A percentile compares a stretch with the other conserved stretches of the same genome.
phyloP scores from a whole-genome alignment of 2,888 invertebrate genomes.

The Onthophagus sagittarius region DNA sequence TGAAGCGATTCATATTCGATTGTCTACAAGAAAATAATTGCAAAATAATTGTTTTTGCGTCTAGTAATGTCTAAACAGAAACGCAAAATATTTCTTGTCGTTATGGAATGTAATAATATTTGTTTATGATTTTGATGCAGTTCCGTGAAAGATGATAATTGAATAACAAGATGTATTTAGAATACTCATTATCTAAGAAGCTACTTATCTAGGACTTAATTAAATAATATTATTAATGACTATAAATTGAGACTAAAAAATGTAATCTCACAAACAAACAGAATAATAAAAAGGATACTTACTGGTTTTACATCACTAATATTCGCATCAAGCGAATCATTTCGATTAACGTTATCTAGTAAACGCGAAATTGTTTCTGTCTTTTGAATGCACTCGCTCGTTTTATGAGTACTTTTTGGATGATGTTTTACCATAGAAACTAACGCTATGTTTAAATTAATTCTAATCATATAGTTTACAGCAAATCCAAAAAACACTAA shows the following conservation, averaged over 20 bases:
- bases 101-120: not conserved
- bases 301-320: not conserved
- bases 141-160: not conserved
- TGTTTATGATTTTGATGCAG: not conserved
- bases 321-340: not conserved
- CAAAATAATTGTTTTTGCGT: too few species aligned
- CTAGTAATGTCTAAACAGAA: not conserved
- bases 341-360: not conserved
- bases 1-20: too few species aligned
- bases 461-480: slow-evolving; percentile 65
- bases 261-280: too few species aligned
- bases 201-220: not conserved
- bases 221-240: not conserved
- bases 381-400: slow-evolving; percentile 14
- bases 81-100: not conserved
- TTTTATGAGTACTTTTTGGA: slow-evolving; percentile 23
- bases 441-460: slow-evolving; percentile 65
- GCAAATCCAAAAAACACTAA: slow-evolving; percentile 63
- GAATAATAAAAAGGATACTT: not conserved
- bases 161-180: not conserved
- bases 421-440: slow-evolving; percentile 58
- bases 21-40: too few species aligned
- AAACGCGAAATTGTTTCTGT: not conserved
- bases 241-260: too few species aligned
- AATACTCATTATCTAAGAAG: not conserved